These are phyloP conservation scores for Archips crataeganus DNA, from an alignment of 2,888 invertebrate genomes.

Conservation along the genomic window DNA sequence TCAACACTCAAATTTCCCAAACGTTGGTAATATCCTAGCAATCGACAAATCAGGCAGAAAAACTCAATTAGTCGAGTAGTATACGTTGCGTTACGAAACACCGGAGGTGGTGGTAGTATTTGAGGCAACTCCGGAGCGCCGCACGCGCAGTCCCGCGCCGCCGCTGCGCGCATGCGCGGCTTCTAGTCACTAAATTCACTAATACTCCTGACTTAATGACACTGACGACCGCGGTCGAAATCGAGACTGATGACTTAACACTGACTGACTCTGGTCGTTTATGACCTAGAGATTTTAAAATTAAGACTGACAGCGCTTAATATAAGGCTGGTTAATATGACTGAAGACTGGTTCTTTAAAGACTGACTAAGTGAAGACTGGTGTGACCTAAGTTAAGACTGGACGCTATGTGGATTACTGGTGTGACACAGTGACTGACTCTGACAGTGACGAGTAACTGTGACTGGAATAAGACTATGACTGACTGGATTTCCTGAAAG, in stretches of 20 bases:
- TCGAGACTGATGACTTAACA: conserved; percentile 17
- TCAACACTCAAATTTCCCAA: conserved; percentile 8
- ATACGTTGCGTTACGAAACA: conserved; percentile 52
- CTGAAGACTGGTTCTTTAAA: background rate
- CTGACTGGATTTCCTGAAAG: conserved; percentile 50
- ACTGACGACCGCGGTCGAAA: conserved; percentile 3
- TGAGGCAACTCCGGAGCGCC: conserved; percentile 57
- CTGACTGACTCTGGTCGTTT: conserved; percentile 4
- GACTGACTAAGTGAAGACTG: conserved; percentile 15
- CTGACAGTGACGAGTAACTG: conserved; percentile 46
- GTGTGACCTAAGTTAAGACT: background rate
- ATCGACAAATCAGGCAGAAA: conserved; percentile 21
- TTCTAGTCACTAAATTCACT: conserved; percentile 76
- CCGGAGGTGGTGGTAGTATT: conserved; percentile 76
- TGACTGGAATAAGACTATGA: conserved; percentile 46
- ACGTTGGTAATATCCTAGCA: conserved; percentile 12
- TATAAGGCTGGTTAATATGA: background rate
- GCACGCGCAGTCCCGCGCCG: conserved; percentile 69
- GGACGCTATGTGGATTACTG: background rate
- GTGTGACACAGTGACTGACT: conserved; percentile 47
- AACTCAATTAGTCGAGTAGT: conserved; percentile 43
- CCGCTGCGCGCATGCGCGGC: conserved; percentile 69
- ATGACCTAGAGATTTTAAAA: conserved; percentile 10
- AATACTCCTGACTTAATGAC: conserved; percentile 44
- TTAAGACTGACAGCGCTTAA: background rate